Conservation (phyloP, 2,113 vertebrate genomes). For the Eleginops maclovinus region DNA sequence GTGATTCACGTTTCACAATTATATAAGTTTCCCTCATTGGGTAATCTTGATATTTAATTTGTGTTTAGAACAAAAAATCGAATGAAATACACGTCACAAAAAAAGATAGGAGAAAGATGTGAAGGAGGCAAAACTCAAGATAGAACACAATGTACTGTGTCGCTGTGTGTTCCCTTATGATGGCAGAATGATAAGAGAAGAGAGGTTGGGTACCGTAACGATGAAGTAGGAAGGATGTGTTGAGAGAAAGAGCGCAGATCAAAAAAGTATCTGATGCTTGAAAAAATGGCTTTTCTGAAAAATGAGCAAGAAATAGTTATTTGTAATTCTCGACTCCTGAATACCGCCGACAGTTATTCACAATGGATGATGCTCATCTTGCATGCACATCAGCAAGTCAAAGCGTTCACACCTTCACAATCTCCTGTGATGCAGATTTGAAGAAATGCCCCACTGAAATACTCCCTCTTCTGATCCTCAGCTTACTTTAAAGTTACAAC, state of each 20-base stretch:
- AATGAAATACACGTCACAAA: background rate
- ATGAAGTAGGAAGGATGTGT: constrained; percentile 10
- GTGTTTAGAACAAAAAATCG: constrained; percentile 14
- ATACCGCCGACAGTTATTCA: background rate
- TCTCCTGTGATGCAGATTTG: background rate
- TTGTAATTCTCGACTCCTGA: constrained; percentile 9
- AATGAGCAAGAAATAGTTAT: constrained; percentile 24
- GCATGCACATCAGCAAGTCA: constrained; percentile 9
- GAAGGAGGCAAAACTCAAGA: constrained; percentile 17
- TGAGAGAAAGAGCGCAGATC: constrained; percentile 12
- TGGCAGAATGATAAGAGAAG: background rate
- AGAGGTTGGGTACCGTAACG: constrained; percentile 14
- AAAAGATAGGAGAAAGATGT: background rate
- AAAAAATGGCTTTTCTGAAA: constrained; percentile 46
- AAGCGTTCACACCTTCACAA: background rate
- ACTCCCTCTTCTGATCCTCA: background rate
- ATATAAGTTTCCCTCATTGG: constrained; percentile 25
- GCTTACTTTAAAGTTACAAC: background rate
- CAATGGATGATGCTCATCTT: constrained; percentile 19
- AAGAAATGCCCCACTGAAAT: no score
- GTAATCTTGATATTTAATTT: constrained; percentile 12
- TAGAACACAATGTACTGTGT: background rate
- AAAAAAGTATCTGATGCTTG: constrained; percentile 20
- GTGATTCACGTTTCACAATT: constrained; percentile 44
- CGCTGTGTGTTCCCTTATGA: constrained; percentile 3